These are phyloP conservation scores for Seladonia tumulorum DNA, from an alignment of 2,888 invertebrate genomes.

Conservation along the genomic window DNA sequence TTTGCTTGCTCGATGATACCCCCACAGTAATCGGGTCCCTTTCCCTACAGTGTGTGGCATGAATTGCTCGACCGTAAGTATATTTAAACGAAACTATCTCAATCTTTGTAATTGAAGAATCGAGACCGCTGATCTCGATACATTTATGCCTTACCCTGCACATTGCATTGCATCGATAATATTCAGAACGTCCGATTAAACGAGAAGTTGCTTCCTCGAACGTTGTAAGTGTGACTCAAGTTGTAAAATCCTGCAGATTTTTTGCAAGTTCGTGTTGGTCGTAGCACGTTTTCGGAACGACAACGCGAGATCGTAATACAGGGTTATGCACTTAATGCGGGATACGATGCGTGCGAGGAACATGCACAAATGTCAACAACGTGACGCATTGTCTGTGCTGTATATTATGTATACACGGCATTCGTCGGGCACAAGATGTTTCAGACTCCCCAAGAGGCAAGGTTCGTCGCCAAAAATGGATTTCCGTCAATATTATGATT, in stretches of 20 bases:
- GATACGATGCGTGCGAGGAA: not conserved
- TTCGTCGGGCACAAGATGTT: not conserved
- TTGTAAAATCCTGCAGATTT: not conserved
- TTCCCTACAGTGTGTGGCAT: not conserved
- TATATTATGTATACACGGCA: not conserved
- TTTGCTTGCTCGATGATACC: no score
- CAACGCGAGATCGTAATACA: not conserved
- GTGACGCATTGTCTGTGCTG: not conserved
- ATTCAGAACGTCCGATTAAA: conserved; percentile 3
- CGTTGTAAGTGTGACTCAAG: no score
- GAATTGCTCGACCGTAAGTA: not conserved
- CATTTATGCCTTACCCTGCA: not conserved
- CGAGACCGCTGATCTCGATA: not conserved
- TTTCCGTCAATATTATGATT: not conserved
- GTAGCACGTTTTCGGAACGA: not conserved
- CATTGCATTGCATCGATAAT: not conserved
- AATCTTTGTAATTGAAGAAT: not conserved
- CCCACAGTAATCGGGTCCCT: no score
- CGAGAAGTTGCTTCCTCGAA: not conserved
- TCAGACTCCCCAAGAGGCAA: not conserved
- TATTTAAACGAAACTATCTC: not conserved
- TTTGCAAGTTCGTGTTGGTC: not conserved
- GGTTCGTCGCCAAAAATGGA: not conserved
- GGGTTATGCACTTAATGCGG: not conserved
- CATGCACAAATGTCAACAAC: not conserved